These are phyloP conservation scores for Piaya cayana DNA, from an alignment of 2,113 vertebrate genomes.

Conservation along the genomic window DNA sequence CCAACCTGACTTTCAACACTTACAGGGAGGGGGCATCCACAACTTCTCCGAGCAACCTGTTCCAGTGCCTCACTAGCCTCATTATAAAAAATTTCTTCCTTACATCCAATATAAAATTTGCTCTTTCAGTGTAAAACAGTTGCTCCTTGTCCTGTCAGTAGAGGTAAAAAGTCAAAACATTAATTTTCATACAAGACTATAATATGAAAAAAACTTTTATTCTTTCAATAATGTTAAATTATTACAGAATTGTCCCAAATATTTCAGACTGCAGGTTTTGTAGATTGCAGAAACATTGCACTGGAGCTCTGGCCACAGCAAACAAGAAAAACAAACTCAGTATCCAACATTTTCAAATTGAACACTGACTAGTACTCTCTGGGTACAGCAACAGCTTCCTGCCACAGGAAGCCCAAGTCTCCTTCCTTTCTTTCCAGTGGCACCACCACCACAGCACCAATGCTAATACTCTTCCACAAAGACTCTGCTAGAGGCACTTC, in stretches of 20 bases:
- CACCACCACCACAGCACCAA: background rate
- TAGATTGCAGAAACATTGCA: background rate
- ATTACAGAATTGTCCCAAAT: rapidly evolving
- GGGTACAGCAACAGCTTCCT: background rate
- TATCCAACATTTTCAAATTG: background rate
- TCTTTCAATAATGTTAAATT: background rate
- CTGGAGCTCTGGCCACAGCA: background rate
- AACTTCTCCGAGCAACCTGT: background rate
- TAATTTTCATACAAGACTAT: background rate
- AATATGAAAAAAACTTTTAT: background rate
- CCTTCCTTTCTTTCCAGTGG: background rate
- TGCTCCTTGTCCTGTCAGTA: background rate
- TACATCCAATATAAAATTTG: background rate
- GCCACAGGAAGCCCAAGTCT: background rate
- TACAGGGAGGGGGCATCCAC: background rate
- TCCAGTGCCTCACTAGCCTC: background rate
- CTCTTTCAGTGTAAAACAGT: background rate
- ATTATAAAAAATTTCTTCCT: background rate
- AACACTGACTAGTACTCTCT: background rate
- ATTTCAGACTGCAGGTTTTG: background rate
- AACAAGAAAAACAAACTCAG: background rate
- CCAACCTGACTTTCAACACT: background rate
- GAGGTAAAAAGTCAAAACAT: background rate
- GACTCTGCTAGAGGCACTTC: background rate
- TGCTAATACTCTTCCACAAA: background rate